Base-by-base conservation (phyloP, 2,888 invertebrate species). In the Caradrina clavipalpis region DNA sequence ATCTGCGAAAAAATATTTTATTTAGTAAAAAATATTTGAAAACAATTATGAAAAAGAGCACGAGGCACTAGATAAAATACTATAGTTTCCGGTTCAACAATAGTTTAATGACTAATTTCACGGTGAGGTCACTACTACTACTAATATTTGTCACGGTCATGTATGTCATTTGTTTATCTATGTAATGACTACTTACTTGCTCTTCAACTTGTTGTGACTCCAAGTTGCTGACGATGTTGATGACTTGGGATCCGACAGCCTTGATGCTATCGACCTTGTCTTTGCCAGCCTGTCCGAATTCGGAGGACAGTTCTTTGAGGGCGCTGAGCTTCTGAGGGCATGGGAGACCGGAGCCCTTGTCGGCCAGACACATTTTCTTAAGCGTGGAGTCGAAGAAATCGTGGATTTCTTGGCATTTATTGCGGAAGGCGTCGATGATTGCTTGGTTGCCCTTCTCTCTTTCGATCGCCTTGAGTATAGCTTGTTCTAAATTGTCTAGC, bases 131-230 rank as follows among this genome's bases (percentile, higher is more conserved):
- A 69, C 31, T 50, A 53, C 17, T 58, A 58, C 19, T 56, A 57
- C 31, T 11, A 45, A 42, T 17, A 61, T 65, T 65, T 62, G 50
- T 62, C 62, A 57, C n/a, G 47, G 50, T 63, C 76, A 70, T 55
- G 62, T 70, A 50, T 60, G 19, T 47, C 31, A 59, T 60, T 49
- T 54, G 8, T 69, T 76, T 63, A 78, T 76, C 65, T 66, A 63
- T 59, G 42, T 47, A 53, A 59, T 35, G 42, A 49, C 61, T 58
- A 45, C 91, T 89, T 89, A 97, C 96, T 92, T 98, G 98, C 90
- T 99, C 99, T 89, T 98, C 98, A 1, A 99, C 97, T 94, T 99
- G 98, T 89, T 99, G 98, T 0, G 98, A 98, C 89, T 99, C 99
- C 78, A 98, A 95, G 90, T 98, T 98, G 90, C 98, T 98, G 15